A percentile compares a stretch with the other conserved stretches of the same genome.
Evolutionary conservation across 2,888 invertebrate genomes (phyloP).

Genomic region (Pardosa pseudoannulata): DNA sequence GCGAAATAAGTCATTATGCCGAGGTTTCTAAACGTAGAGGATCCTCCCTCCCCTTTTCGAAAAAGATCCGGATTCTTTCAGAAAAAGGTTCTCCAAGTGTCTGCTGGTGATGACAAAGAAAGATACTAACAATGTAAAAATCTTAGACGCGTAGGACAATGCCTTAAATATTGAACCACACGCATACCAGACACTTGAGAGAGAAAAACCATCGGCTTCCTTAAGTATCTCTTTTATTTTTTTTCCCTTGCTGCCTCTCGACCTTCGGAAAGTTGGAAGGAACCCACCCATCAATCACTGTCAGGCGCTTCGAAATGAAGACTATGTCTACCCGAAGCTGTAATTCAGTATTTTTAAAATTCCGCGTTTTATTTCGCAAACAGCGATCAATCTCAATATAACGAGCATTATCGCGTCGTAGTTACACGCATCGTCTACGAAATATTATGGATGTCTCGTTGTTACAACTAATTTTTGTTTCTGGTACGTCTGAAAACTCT

Average conservation of each 20-base stretch:
- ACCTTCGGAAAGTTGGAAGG: slow-evolving; percentile 9
- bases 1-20: not conserved
- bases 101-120: not conserved
- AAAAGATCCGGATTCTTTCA: slow-evolving; percentile 4
- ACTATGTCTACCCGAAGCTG: slow-evolving; percentile 48
- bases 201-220: not conserved
- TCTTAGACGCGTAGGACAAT: not conserved
- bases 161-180: slow-evolving; percentile 9
- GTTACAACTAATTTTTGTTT: slow-evolving; percentile 29
- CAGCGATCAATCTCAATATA: slow-evolving; percentile 68
- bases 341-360: slow-evolving; percentile 63
- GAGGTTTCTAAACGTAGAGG: not conserved
- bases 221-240: not conserved
- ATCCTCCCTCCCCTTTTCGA: not conserved
- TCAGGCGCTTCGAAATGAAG: slow-evolving; percentile 51
- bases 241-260: slow-evolving; percentile 1
- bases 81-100: not conserved
- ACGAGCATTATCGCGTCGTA: slow-evolving; percentile 48
- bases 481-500: slow-evolving; percentile 20
- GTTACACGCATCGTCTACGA: slow-evolving; percentile 53
- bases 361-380: slow-evolving; percentile 65
- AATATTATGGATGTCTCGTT: slow-evolving; percentile 43
- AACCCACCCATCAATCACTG: slow-evolving; percentile 61
- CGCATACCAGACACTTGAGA: not conserved
- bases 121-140: slow-evolving; percentile 11